phyloP scores from a whole-genome alignment of 1,140 invertebrate genomes.

The Rhopalosiphum padi region DNA sequence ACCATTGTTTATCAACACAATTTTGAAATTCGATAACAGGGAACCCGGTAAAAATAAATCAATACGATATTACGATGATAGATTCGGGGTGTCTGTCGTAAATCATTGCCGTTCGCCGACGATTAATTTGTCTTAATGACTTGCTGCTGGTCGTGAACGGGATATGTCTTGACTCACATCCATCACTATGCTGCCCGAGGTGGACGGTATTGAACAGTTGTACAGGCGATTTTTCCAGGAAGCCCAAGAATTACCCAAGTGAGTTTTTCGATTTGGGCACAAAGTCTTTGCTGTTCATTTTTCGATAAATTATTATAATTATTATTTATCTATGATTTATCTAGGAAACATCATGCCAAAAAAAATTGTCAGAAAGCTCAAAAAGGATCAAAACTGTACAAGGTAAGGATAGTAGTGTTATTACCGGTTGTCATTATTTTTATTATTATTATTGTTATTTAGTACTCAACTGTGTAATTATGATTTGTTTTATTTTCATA shows the following conservation, averaged over 20 bases:
- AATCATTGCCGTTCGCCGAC: neutral
- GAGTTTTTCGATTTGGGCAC: neutral
- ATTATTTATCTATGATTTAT: neutral
- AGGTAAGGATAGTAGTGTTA: neutral
- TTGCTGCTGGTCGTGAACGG: neutral
- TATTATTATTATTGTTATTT: neutral
- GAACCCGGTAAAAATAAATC: slow-evolving; percentile 57
- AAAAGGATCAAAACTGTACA: slow-evolving; percentile 37
- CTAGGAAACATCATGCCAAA: neutral
- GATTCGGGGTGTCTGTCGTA: neutral
- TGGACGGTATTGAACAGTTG: slow-evolving; percentile 47
- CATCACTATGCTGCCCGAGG: slow-evolving; percentile 40
- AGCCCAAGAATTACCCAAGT: slow-evolving; percentile 52
- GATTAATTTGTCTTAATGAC: neutral
- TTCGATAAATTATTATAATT: neutral
- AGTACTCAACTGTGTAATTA: neutral
- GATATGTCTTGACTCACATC: neutral
- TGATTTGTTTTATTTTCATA: neutral
- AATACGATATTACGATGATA: neutral
- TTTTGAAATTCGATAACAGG: slow-evolving; percentile 54
- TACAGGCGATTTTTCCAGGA: slow-evolving; percentile 54
- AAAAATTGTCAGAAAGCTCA: slow-evolving; percentile 29
- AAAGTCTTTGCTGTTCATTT: neutral
- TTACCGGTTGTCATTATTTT: neutral
- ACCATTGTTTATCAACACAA: slow-evolving; percentile 52